These are phyloP conservation scores for Melipona bicolor DNA, from an alignment of 2,888 invertebrate genomes.

Conservation along the genomic window DNA sequence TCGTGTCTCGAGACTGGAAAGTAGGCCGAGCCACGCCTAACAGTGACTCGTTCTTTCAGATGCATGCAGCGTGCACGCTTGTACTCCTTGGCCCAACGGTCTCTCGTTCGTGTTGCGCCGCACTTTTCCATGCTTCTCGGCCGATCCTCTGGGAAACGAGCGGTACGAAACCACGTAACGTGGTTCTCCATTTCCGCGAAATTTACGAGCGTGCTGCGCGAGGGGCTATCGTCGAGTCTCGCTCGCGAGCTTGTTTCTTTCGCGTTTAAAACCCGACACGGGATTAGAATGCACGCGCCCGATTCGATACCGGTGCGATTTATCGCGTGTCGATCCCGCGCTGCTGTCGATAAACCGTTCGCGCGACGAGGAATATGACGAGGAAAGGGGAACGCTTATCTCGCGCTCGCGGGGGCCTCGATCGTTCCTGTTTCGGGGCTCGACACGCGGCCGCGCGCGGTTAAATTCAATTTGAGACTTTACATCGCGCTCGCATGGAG, in stretches of 20 bases:
- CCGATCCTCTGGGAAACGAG: neutral
- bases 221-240: neutral
- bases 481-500: neutral
- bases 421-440: neutral
- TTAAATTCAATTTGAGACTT: slow-evolving; percentile 25
- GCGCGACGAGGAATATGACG: neutral
- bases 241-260: slow-evolving; percentile 5
- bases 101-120: slow-evolving; percentile 31
- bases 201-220: slow-evolving; percentile 38
- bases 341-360: no score
- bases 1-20: slow-evolving; percentile 59
- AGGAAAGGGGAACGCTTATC: slow-evolving; percentile 6
- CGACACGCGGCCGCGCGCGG: neutral
- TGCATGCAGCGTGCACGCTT: slow-evolving; percentile 34
- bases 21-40: slow-evolving; percentile 71
- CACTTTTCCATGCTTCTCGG: slow-evolving; percentile 21
- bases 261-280: no score
- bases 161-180: neutral
- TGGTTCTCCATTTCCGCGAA: slow-evolving; percentile 12
- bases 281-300: slow-evolving; percentile 9
- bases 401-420: neutral
- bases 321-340: no score
- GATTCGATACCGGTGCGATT: no score
- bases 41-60: slow-evolving; percentile 45
- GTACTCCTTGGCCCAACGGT: slow-evolving; percentile 16